A percentile compares a stretch with the other conserved stretches of the same genome.
phyloP scores from a whole-genome alignment of 1,140 invertebrate genomes.

The Brachystomella parvula region DNA sequence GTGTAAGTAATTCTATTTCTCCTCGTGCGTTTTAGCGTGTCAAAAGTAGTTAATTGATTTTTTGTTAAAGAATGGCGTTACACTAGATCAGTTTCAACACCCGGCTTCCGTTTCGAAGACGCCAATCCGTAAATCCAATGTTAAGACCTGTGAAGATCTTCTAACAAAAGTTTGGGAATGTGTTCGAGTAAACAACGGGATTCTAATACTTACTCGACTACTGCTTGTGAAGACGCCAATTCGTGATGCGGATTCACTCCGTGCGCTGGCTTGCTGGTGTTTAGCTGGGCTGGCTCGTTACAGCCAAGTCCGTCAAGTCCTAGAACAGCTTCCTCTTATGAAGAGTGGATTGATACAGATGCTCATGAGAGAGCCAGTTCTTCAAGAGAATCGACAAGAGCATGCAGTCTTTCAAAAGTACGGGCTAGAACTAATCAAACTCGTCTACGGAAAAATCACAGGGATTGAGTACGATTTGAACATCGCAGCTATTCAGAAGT shows the following conservation, averaged over 20 bases:
- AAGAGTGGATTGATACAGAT: conserved; percentile 82
- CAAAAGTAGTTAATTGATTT: conserved; percentile 16
- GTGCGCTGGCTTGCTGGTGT: conserved; percentile 83
- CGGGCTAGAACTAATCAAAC: conserved; percentile 79
- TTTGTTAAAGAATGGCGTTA: conserved; percentile 1
- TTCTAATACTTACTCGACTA: conserved; percentile 51
- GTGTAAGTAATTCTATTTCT: conserved; percentile 50
- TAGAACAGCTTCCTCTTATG: conserved; percentile 90
- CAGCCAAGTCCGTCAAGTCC: conserved; percentile 81
- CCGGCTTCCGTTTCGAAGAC: background rate
- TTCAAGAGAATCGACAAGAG: conserved; percentile 90
- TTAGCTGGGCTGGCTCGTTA: conserved; percentile 83
- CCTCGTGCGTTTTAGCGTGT: background rate
- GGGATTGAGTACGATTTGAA: conserved; percentile 9
- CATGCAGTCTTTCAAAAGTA: conserved; percentile 95
- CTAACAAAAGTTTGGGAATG: conserved; percentile 88
- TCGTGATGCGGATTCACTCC: conserved; percentile 89
- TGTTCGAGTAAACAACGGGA: conserved; percentile 53
- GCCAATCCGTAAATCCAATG: background rate
- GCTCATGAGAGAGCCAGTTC: conserved; percentile 83
- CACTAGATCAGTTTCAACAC: background rate
- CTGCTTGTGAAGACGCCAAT: conserved; percentile 89
- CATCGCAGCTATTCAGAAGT: conserved; percentile 48
- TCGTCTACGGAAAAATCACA: conserved; percentile 61
- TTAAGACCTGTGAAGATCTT: background rate